Conservation (phyloP, 2,797 vertebrate species). For the Propithecus deckenii region DNA sequence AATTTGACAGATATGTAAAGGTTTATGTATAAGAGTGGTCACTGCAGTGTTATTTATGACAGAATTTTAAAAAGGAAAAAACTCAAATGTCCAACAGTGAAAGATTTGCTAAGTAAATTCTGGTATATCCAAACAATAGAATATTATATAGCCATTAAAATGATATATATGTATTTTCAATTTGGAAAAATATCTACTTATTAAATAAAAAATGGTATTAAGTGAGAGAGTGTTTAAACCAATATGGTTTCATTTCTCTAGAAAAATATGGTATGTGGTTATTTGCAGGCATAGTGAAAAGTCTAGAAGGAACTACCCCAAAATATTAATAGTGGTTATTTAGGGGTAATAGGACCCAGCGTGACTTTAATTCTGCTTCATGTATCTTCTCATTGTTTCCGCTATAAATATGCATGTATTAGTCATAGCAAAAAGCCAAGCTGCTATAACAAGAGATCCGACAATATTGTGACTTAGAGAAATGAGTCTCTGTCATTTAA, state of each 20-base stretch:
- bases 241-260: constrained; percentile 4
- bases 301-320: background rate
- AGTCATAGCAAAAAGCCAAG: background rate
- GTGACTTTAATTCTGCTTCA: background rate
- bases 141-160: background rate
- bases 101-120: constrained; percentile 22
- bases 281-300: background rate
- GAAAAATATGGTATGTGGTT: background rate
- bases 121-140: background rate
- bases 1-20: background rate
- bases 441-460: background rate
- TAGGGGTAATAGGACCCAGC: background rate
- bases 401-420: background rate
- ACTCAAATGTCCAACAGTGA: background rate
- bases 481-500: background rate
- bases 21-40: background rate
- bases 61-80: background rate
- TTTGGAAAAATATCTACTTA: background rate
- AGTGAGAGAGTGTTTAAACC: background rate
- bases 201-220: background rate
- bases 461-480: background rate
- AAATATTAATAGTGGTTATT: background rate
- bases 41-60: background rate
- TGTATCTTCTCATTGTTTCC: background rate
- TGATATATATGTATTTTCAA: background rate